A percentile compares a stretch with the other conserved stretches of the same genome.
Evolutionary conservation across 2,797 vertebrate genomes (phyloP).

Genomic region (Lithobates pipiens): DNA sequence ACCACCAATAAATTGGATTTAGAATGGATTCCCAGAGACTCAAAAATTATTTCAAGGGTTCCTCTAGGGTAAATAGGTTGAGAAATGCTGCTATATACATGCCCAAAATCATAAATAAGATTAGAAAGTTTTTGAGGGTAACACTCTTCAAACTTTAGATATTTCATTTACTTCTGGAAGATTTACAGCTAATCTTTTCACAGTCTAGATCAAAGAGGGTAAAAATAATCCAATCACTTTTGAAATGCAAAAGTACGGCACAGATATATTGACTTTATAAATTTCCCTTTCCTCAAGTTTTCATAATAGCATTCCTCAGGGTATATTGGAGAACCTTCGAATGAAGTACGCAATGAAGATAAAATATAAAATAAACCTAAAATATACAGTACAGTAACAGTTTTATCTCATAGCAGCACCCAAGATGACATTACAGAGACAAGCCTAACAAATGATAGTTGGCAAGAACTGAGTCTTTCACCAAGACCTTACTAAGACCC

Average conservation of each 20-base stretch:
- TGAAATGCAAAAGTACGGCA: background rate
- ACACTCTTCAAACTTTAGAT: background rate
- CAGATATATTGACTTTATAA: background rate
- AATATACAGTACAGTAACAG: background rate
- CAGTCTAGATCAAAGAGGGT: background rate
- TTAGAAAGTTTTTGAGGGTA: too few species aligned
- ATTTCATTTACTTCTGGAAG: background rate
- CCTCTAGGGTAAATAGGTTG: too few species aligned
- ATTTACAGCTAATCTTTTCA: background rate
- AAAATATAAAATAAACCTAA: constrained; percentile 2
- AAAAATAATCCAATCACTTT: background rate
- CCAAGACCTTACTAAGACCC: background rate
- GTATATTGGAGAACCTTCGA: background rate
- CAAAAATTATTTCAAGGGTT: too few species aligned
- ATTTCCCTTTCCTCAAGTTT: background rate
- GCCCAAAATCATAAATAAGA: too few species aligned
- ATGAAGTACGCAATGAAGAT: background rate
- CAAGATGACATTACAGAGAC: constrained; percentile 1
- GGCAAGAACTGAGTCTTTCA: background rate
- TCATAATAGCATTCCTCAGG: background rate
- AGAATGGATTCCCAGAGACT: too few species aligned
- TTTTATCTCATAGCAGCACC: background rate
- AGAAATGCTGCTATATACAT: too few species aligned
- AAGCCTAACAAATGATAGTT: constrained; percentile 20
- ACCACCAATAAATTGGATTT: too few species aligned